These are phyloP conservation scores for Neopipo cinnamomea DNA, from an alignment of 2,113 vertebrate species.

Conservation along the genomic window DNA sequence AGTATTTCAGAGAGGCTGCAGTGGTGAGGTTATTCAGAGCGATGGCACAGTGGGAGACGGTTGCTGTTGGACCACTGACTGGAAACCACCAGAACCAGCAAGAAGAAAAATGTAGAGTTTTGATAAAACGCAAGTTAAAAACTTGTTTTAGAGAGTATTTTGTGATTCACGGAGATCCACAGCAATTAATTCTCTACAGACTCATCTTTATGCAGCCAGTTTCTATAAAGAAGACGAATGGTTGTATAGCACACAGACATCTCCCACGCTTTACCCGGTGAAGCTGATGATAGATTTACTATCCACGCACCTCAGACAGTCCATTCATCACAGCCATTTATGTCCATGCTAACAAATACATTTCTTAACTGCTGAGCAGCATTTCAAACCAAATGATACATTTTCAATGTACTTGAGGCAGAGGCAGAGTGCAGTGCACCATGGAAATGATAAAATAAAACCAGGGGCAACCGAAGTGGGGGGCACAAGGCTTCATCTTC, in stretches of 20 bases:
- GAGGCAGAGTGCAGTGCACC: neutral
- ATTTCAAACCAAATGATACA: neutral
- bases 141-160: neutral
- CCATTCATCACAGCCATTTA: constrained; percentile 41
- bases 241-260: neutral
- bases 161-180: neutral
- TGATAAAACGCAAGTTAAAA: neutral
- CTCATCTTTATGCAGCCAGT: neutral
- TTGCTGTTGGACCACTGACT: neutral
- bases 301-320: neutral
- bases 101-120: accelerated
- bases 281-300: neutral
- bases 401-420: constrained; percentile 19
- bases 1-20: neutral
- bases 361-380: neutral
- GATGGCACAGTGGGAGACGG: neutral
- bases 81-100: neutral
- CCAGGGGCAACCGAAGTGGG: accelerated
- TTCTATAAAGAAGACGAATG: neutral
- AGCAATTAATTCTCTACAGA: neutral
- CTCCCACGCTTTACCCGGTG: neutral
- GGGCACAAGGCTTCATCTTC: neutral
- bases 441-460: neutral
- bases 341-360: neutral
- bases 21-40: neutral